Evolutionary conservation across 1,140 invertebrate genomes (phyloP).

Genomic region (Drepana arcuata): DNA sequence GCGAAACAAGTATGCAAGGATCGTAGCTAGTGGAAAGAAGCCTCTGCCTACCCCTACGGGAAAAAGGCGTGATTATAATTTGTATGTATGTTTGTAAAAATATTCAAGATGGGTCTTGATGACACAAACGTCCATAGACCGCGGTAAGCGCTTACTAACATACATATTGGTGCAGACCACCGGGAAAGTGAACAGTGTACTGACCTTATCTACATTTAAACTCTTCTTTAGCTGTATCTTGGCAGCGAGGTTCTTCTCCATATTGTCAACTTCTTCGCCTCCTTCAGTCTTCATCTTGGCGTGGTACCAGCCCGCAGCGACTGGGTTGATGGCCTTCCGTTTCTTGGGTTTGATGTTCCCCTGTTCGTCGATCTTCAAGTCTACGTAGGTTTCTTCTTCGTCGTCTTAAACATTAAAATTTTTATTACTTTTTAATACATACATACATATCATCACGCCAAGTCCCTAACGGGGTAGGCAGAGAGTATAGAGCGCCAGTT

Average conservation of each 20-base stretch:
- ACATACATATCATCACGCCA: background rate
- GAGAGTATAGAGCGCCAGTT: too few relatives aligned
- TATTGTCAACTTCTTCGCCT: slow-evolving; percentile 8
- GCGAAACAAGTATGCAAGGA: too few relatives aligned
- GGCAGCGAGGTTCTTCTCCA: slow-evolving; percentile 29
- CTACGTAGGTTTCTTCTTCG: slow-evolving; percentile 72
- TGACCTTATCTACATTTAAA: slow-evolving; percentile 56
- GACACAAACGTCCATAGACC: background rate
- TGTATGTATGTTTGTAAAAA: too few relatives aligned
- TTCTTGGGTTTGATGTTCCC: slow-evolving; percentile 49
- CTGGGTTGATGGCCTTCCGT: slow-evolving; percentile 14
- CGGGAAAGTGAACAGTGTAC: too few relatives aligned
- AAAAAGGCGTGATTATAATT: too few relatives aligned
- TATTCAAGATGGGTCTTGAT: too few relatives aligned
- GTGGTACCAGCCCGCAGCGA: slow-evolving; percentile 45
- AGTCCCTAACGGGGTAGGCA: too few relatives aligned
- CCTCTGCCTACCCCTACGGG: too few relatives aligned
- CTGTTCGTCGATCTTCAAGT: slow-evolving; percentile 62
- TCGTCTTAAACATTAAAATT: slow-evolving; percentile 49
- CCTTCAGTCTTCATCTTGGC: slow-evolving; percentile 27
- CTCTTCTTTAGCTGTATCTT: slow-evolving; percentile 59
- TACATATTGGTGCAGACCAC: too few relatives aligned
- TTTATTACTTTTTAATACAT: background rate
- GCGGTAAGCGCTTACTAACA: background rate
- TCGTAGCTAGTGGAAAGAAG: too few relatives aligned